phyloP scores from a whole-genome alignment of 1,140 invertebrate species.

The Drosophila pallidifrons region DNA sequence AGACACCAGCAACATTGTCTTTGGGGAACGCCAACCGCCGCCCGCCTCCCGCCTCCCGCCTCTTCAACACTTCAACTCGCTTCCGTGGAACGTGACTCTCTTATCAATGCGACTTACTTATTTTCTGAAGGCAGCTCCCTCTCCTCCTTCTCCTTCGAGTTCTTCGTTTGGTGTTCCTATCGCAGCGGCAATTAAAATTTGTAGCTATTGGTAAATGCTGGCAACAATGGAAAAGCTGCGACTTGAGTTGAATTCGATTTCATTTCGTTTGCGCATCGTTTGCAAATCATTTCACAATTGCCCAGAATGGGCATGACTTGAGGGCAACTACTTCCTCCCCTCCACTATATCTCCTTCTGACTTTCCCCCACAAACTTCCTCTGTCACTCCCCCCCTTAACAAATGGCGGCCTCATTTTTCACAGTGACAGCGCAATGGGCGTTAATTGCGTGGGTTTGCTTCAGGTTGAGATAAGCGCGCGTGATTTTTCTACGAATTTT shows the following conservation, averaged over 20 bases:
- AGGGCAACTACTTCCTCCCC: slow-evolving; percentile 46
- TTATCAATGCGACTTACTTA: slow-evolving; percentile 76
- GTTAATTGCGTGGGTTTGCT: slow-evolving; percentile 78
- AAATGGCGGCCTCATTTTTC: slow-evolving; percentile 66
- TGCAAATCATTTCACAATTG: slow-evolving; percentile 80
- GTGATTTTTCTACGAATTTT: slow-evolving; percentile 81
- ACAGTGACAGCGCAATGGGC: slow-evolving; percentile 78
- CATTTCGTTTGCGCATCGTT: slow-evolving; percentile 71
- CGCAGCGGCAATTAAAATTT: slow-evolving; percentile 80
- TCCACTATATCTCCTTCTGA: not conserved
- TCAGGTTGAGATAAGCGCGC: slow-evolving; percentile 79
- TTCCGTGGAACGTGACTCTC: slow-evolving; percentile 73
- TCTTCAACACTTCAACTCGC: slow-evolving; percentile 34
- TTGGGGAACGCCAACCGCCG: slow-evolving; percentile 29
- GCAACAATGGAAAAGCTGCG: slow-evolving; percentile 37
- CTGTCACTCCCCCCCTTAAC: not conserved
- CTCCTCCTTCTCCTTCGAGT: not conserved
- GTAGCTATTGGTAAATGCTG: slow-evolving; percentile 65
- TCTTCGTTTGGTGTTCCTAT: slow-evolving; percentile 43
- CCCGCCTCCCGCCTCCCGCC: not conserved
- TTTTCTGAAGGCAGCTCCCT: slow-evolving; percentile 32
- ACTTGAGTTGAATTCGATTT: slow-evolving; percentile 64
- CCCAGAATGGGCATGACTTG: slow-evolving; percentile 44
- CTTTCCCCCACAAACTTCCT: not conserved
- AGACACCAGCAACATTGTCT: slow-evolving; percentile 77